Conservation (phyloP, 2,888 invertebrate species). For the Pandemis corylana region DNA sequence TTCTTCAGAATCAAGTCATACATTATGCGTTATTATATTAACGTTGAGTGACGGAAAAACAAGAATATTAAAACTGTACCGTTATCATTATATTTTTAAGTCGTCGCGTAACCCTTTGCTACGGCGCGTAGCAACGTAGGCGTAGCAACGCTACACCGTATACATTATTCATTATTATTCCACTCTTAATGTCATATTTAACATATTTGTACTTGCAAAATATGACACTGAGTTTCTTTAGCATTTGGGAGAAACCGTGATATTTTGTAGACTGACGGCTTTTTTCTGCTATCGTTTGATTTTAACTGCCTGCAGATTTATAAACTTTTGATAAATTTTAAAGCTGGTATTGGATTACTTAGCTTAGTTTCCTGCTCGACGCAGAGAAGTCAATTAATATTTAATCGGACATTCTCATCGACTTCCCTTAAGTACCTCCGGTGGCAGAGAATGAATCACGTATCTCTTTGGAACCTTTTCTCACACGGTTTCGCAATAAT, state of each 20-base stretch:
- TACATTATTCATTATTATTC: conserved; percentile 39
- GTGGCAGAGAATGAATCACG: too few relatives aligned
- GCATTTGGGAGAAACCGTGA: background rate
- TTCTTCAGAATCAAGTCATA: background rate
- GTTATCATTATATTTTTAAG: background rate
- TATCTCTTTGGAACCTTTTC: too few relatives aligned
- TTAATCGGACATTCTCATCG: too few relatives aligned
- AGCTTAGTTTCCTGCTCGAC: too few relatives aligned
- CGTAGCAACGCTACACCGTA: conserved; percentile 32
- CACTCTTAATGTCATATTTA: conserved; percentile 37
- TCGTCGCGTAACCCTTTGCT: conserved; percentile 36
- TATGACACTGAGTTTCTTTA: conserved; percentile 18
- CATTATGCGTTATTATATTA: too few relatives aligned
- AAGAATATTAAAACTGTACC: background rate
- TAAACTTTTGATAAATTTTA: too few relatives aligned
- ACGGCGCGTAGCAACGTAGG: conserved; percentile 28
- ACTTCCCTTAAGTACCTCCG: too few relatives aligned
- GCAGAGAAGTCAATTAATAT: too few relatives aligned
- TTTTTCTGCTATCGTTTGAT: background rate
- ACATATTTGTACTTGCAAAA: conserved; percentile 41
- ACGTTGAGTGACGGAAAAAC: too few relatives aligned
- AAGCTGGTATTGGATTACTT: too few relatives aligned
- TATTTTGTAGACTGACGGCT: background rate
- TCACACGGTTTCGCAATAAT: too few relatives aligned
- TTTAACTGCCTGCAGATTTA: too few relatives aligned